A percentile compares a stretch with the other conserved stretches of the same genome.
Conservation (phyloP, 2,888 invertebrate species). For the Eretmocerus hayati region DNA sequence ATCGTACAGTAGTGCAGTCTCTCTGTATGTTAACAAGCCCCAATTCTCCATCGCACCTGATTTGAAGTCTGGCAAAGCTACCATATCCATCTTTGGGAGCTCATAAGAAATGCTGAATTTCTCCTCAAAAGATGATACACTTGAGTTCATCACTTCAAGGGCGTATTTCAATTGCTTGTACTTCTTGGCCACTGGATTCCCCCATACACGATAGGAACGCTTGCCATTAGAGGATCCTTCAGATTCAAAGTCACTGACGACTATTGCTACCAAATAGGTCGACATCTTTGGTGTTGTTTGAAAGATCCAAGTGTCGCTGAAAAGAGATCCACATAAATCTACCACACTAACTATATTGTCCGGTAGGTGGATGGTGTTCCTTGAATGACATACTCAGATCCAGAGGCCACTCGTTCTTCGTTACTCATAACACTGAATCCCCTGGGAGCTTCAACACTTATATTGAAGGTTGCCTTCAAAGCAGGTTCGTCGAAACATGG, state of each 20-base stretch:
- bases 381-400: too few relatives aligned
- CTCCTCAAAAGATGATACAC: conserved; percentile 46
- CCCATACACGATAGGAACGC: conserved; percentile 49
- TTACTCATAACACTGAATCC: conserved; percentile 37
- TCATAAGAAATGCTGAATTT: conserved; percentile 45
- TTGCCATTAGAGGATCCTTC: conserved; percentile 19
- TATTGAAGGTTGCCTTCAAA: conserved; percentile 60
- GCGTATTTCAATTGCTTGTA: conserved; percentile 67
- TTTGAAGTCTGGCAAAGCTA: conserved; percentile 53
- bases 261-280: conserved; percentile 77
- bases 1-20: conserved; percentile 74
- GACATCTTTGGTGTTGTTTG: conserved; percentile 63
- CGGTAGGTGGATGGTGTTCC: too few relatives aligned
- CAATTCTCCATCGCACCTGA: conserved; percentile 53
- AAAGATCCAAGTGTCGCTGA: conserved; percentile 38
- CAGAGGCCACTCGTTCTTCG: too few relatives aligned
- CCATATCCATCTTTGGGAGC: conserved; percentile 51
- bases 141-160: conserved; percentile 41
- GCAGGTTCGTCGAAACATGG: conserved; percentile 69
- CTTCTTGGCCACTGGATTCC: conserved; percentile 60
- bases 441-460: conserved; percentile 42
- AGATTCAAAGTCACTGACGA: conserved; percentile 65
- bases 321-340: too few relatives aligned
- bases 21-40: conserved; percentile 51
- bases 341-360: too few relatives aligned